Base-by-base conservation (phyloP, 1,140 invertebrate species). In the Pemphigus obesinymphae region DNA sequence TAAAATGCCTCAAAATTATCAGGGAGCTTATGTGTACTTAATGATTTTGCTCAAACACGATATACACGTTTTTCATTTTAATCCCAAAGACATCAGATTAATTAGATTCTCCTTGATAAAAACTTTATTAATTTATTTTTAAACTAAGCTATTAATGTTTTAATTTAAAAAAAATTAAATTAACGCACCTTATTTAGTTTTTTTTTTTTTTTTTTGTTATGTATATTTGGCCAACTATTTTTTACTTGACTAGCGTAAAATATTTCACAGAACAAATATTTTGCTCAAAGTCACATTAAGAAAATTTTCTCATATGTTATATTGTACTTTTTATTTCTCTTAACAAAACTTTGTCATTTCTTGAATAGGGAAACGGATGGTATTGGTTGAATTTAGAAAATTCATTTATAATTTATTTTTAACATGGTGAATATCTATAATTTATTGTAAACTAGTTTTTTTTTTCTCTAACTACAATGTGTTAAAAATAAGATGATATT, bases 41-140 rank as follows among this genome's bases (percentile, higher is more conserved):
- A 63, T 80, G 45, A 80, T 80, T 80, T 80, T 80, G 76, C 76
- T 80, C 76, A 80, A 80, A 43, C 26, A 48, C 50, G 34, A 43
- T 61, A 40, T 58, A 34, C 34, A 37, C 40, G 7, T 37, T 8
- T n/a, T 63, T 31, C 17, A 63, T 58, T 63, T 43, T 29, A 29
- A 26, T 80, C 76, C 75, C n/a, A 78, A 80, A 45, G 23, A 63
- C 50, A 80, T 45, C 76, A 80, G 76, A 61, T 80, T 61, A 63
- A 40, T 43, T 61, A 40, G 23, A 61, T 63, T 31, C 76, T 80
- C 76, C 76, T 80, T 80, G 76, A 80, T 80, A 61, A 63, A 40
- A 61, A 26, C 76, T 80, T 80, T 80, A 80, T 80, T 80, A 80
- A 80, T 45, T 80, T 80, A 80, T 80, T 80, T 78, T 80, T 80